Evolutionary conservation across 2,797 vertebrate species (phyloP), one percentile per base, ranked within the genome.

Genomic region (Acestrorhynchus altus): DNA sequence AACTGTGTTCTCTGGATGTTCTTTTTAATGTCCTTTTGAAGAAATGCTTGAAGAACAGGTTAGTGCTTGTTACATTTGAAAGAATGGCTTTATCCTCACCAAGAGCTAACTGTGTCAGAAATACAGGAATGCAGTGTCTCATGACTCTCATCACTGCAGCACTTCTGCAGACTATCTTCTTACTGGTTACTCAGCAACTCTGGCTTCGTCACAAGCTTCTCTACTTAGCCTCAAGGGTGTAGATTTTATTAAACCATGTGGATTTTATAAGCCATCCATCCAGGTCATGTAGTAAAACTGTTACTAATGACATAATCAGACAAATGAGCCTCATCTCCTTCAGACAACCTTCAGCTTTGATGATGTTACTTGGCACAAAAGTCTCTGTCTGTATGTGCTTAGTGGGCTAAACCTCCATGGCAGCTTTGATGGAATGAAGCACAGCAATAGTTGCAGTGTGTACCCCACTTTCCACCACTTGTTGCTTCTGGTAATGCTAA

Each of bases 141-240:
- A 31, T 44, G 44, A 49, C 54, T 74, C 35, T 54, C 31, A 35
- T 56, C 24, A 49, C 65, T 77, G 74, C 74, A 63, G 76, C 35
- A 44, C 47, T 46, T 57, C 63, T 64, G 67, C 51, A 71, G 22
- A 52, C n/a, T 52, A 1, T 70, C 66, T 6, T 70, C 56, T 63
- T 71, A 60, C 70, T 68, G 70, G 70, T 60, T 73, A 73, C 28
- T 72, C 60, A 72, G 47, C 69, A 63, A 66, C 42, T 73, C 28
- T 66, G 63, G 47, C 59, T 73, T 46, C 61, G 49, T 61, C 49
- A 56, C 69, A 49, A 39, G 16, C 69, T 63, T 65, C 39, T 63
- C 8, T 8, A 8, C 28, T 60, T 5, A 35, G 28, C 16, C 60
- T 42, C 39, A 12, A n/a, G 61, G 9, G 11, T 64, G 13, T 13